These are phyloP conservation scores for Lytechinus pictus DNA, from an alignment of 35 echinoderm and acorn worm genomes.

Conservation along the genomic window DNA sequence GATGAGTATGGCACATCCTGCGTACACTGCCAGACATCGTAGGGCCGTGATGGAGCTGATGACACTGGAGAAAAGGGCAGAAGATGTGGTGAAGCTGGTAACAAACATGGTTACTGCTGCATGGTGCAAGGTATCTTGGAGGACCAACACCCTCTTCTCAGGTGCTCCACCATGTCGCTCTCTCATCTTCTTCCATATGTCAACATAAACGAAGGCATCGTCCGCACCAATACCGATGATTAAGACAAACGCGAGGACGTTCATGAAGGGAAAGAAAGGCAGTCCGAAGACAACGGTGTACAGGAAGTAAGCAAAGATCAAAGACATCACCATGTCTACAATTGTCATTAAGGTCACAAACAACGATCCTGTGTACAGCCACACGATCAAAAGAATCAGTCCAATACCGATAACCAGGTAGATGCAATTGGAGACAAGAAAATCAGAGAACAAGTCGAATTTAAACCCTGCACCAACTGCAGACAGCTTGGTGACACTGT, in stretches of 20 bases:
- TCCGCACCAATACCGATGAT: conserved; percentile 90
- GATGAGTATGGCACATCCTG: conserved; percentile 73
- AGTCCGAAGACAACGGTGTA: conserved; percentile 71
- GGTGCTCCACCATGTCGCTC: not conserved
- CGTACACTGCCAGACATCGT: conserved; percentile 77
- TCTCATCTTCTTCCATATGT: conserved; percentile 67
- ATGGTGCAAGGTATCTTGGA: conserved; percentile 71
- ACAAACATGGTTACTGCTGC: conserved; percentile 85
- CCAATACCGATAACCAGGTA: conserved; percentile 53
- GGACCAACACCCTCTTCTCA: conserved; percentile 25
- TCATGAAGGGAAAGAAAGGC: conserved; percentile 88
- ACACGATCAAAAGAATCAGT: conserved; percentile 71
- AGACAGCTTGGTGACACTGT: conserved; percentile 56
- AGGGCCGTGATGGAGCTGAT: conserved; percentile 83
- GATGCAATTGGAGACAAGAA: conserved; percentile 55
- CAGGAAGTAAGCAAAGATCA: conserved; percentile 75
- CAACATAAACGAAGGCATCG: conserved; percentile 87
- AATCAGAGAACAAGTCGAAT: conserved; percentile 76
- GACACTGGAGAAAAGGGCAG: conserved; percentile 72
- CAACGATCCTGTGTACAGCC: conserved; percentile 70
- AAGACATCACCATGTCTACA: conserved; percentile 78
- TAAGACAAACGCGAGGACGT: conserved; percentile 68
- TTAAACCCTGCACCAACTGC: conserved; percentile 63
- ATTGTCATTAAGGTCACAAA: conserved; percentile 73
- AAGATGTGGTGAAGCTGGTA: conserved; percentile 86